A percentile compares a stretch with the other conserved stretches of the same genome.
Evolutionary conservation across 2,113 vertebrate species (phyloP).

Genomic region (Gadus chalcogrammus): DNA sequence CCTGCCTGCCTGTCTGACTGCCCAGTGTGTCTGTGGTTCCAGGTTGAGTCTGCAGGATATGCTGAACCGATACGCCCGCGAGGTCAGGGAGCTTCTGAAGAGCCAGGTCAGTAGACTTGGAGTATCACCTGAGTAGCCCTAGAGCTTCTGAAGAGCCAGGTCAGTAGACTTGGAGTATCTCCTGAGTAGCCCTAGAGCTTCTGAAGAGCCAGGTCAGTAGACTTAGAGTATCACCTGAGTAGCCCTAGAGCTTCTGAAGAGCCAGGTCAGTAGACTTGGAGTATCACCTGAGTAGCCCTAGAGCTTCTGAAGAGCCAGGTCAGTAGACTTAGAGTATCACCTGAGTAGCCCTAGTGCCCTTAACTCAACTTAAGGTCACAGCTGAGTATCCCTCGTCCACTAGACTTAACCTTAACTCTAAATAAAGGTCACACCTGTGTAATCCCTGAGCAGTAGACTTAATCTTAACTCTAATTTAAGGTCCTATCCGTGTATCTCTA

Average conservation of each 20-base stretch:
- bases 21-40: slow-evolving; percentile 1
- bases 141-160: slow-evolving; percentile 53
- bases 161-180: slow-evolving; percentile 27
- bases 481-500: too few relatives aligned
- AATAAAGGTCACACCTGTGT: too few relatives aligned
- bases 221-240: too few relatives aligned
- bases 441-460: not conserved
- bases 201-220: too few relatives aligned
- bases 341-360: not conserved
- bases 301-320: slow-evolving; percentile 57
- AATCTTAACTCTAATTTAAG: not conserved
- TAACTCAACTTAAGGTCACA: not conserved
- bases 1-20: slow-evolving; percentile 7
- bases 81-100: slow-evolving; percentile 45
- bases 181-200: slow-evolving; percentile 17
- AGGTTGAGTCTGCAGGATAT: slow-evolving; percentile 56
- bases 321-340: slow-evolving; percentile 6
- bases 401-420: too few relatives aligned
- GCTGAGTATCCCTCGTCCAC: too few relatives aligned
- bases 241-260: slow-evolving; percentile 52
- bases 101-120: too few relatives aligned
- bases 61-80: slow-evolving; percentile 51
- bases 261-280: slow-evolving; percentile 44
- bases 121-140: too few relatives aligned
- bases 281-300: not conserved